These are phyloP conservation scores for Cyanoramphus novaezelandiae DNA, from an alignment of 2,113 vertebrate species.

Conservation along the genomic window DNA sequence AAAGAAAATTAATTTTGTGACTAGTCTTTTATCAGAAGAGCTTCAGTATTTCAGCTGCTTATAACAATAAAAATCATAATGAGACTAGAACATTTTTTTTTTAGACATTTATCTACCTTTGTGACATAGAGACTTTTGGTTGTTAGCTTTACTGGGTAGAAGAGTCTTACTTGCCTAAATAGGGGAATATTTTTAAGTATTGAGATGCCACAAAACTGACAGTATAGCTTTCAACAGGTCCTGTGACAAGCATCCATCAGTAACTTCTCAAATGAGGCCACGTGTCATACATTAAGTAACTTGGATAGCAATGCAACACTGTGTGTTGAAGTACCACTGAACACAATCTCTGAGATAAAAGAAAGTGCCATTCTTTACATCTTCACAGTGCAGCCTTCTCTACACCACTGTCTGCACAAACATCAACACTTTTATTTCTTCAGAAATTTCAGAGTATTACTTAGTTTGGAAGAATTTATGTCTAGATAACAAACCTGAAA, in stretches of 20 bases:
- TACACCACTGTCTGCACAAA: background rate
- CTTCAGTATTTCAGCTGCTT: background rate
- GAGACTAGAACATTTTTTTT: too few species aligned
- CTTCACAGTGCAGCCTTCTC: background rate
- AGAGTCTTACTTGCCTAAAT: background rate
- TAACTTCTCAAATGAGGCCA: background rate
- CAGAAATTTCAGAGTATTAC: background rate
- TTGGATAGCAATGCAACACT: background rate
- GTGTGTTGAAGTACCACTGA: background rate
- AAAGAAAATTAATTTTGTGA: background rate
- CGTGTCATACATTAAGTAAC: background rate
- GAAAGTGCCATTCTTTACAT: background rate
- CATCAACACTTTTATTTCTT: background rate
- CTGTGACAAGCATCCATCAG: background rate
- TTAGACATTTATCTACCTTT: background rate
- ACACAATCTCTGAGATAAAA: background rate
- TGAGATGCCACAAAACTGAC: background rate
- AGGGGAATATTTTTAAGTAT: background rate
- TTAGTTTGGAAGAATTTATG: background rate
- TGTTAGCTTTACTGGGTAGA: background rate
- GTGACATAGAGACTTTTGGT: background rate
- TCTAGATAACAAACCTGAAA: background rate
- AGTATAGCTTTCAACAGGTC: background rate
- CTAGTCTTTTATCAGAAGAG: background rate
- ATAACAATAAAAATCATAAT: background rate